These are phyloP conservation scores for Procambarus virginalis DNA, from an alignment of 1,140 invertebrate genomes.

Conservation along the genomic window DNA sequence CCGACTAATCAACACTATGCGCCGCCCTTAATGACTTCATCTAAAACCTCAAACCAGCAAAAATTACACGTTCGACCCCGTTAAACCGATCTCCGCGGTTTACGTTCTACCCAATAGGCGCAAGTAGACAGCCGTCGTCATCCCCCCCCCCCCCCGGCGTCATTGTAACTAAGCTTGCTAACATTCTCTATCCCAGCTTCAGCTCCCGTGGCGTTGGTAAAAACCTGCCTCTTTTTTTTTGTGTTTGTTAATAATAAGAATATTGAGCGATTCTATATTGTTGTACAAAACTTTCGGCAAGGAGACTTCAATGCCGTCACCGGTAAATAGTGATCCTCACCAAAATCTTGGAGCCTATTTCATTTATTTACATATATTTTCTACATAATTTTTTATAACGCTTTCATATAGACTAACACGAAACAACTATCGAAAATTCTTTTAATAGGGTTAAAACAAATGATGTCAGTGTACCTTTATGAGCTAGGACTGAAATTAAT, in stretches of 20 bases:
- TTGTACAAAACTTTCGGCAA: not conserved
- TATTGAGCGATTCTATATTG: not conserved
- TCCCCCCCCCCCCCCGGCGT: not conserved
- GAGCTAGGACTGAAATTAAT: not conserved
- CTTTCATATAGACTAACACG: no score
- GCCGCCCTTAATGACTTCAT: conserved; percentile 18
- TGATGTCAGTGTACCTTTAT: not conserved
- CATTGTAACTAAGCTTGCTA: not conserved
- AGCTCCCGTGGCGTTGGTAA: not conserved
- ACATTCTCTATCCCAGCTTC: not conserved
- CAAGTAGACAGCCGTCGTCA: not conserved
- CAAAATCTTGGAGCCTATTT: no score
- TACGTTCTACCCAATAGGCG: not conserved
- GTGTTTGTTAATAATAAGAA: not conserved
- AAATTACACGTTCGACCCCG: not conserved
- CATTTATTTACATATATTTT: no score
- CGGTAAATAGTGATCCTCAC: not conserved
- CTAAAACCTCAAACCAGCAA: conserved; percentile 9
- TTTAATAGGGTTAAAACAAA: not conserved
- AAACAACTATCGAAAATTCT: no score
- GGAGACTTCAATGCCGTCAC: not conserved
- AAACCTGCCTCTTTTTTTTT: not conserved
- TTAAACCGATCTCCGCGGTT: not conserved
- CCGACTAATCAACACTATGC: conserved; percentile 7
- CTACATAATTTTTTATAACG: no score